These are phyloP conservation scores for Petrolisthes manimaculis DNA, from an alignment of 2,888 invertebrate species.

Conservation along the genomic window DNA sequence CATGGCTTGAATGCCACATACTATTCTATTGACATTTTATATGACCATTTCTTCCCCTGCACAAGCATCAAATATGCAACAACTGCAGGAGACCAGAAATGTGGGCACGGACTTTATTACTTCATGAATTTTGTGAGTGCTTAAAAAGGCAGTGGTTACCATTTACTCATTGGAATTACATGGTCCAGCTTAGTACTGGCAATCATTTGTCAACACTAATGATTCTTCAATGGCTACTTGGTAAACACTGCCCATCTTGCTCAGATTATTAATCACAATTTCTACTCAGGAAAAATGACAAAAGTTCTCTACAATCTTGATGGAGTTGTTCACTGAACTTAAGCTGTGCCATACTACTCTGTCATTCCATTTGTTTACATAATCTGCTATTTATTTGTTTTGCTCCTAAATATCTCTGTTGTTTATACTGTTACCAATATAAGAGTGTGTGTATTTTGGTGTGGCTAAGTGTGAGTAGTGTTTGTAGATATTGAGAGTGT, in stretches of 20 bases:
- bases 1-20: slow-evolving; percentile 47
- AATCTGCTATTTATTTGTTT: slow-evolving; percentile 30
- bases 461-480: slow-evolving; percentile 31
- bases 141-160: slow-evolving; percentile 60
- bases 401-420: slow-evolving; percentile 27
- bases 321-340: slow-evolving; percentile 54
- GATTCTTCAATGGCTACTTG: slow-evolving; percentile 51
- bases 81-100: slow-evolving; percentile 62
- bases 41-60: slow-evolving; percentile 53
- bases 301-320: slow-evolving; percentile 49
- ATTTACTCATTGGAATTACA: slow-evolving; percentile 49
- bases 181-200: slow-evolving; percentile 46
- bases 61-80: slow-evolving; percentile 62
- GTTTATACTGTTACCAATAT: slow-evolving; percentile 19
- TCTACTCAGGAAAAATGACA: slow-evolving; percentile 58
- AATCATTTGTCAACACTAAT: slow-evolving; percentile 45
- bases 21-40: slow-evolving; percentile 25
- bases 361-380: slow-evolving; percentile 31
- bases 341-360: slow-evolving; percentile 44
- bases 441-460: slow-evolving; percentile 29
- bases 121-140: slow-evolving; percentile 39
- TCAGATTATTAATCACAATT: slow-evolving; percentile 55
- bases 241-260: slow-evolving; percentile 56
- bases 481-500: slow-evolving; percentile 30
- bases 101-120: slow-evolving; percentile 48